phyloP scores from a whole-genome alignment of 2,113 vertebrate species.

The Barbus barbus region DNA sequence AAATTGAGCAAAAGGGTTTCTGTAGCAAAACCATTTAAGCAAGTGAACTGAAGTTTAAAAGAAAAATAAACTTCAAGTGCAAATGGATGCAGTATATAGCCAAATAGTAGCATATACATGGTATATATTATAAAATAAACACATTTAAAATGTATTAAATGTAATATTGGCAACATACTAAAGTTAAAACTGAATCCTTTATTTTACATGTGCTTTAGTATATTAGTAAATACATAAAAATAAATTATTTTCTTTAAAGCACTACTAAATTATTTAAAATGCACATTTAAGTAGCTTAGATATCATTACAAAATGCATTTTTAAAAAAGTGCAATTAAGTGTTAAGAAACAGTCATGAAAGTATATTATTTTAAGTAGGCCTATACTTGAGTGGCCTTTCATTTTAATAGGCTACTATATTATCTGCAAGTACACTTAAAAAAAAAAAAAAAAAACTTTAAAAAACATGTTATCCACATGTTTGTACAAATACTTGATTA shows the following conservation, averaged over 20 bases:
- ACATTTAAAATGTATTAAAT: background rate
- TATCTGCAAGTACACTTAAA: background rate
- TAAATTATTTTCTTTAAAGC: no score
- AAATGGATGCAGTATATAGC: background rate
- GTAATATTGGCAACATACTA: background rate
- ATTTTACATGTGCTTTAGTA: no score
- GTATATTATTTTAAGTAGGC: no score
- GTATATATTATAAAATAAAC: background rate
- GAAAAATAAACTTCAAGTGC: background rate
- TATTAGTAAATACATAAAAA: no score
- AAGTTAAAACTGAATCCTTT: no score
- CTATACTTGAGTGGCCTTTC: background rate
- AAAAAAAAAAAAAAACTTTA: no score
- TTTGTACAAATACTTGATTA: no score
- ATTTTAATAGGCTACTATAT: background rate
- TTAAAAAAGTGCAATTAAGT: background rate
- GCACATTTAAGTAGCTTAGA: background rate
- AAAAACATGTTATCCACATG: no score
- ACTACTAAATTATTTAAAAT: background rate
- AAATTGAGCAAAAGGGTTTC: no score
- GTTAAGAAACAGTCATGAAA: no score
- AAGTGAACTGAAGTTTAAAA: background rate
- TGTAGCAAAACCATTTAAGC: background rate
- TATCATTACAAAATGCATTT: background rate
- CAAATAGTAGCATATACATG: background rate